These are phyloP conservation scores for Phodopus roborovskii DNA, from an alignment of 2,113 vertebrate species.

Conservation along the genomic window DNA sequence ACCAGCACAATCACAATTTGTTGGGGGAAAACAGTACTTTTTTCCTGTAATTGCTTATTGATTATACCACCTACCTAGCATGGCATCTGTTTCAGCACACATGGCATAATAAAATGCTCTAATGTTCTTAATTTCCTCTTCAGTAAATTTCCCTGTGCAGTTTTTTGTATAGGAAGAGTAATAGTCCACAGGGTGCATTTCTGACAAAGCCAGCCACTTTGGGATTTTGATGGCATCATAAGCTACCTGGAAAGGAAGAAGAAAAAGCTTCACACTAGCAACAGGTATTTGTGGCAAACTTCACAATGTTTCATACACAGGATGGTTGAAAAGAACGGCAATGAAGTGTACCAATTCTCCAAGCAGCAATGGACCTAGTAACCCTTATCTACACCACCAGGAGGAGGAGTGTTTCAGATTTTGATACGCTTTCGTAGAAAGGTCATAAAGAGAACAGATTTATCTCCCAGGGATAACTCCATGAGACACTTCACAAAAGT, in stretches of 20 bases:
- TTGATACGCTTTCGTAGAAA: background rate
- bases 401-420: background rate
- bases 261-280: conserved; percentile 65
- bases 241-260: conserved; percentile 88
- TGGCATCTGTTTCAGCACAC: conserved; percentile 97
- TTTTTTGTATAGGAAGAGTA: conserved; percentile 98
- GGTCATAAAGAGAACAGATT: background rate
- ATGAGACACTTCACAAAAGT: background rate
- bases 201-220: conserved; percentile 91
- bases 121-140: conserved; percentile 92
- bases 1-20: background rate
- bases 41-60: conserved; percentile 56
- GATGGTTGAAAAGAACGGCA: conserved; percentile 39
- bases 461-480: background rate
- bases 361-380: background rate
- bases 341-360: background rate
- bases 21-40: conserved; percentile 48
- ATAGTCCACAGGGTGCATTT: conserved; percentile 95
- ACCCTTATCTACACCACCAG: background rate
- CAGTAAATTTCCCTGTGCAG: conserved; percentile 93
- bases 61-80: conserved; percentile 91
- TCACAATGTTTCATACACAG: background rate
- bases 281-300: background rate
- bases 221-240: conserved; percentile 91
- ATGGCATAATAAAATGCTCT: conserved; percentile 97